Percentiles rank a stretch among this genome's conserved stretches.
Evolutionary conservation across 2,113 vertebrate species (phyloP).

Genomic region (Tichodroma muraria): DNA sequence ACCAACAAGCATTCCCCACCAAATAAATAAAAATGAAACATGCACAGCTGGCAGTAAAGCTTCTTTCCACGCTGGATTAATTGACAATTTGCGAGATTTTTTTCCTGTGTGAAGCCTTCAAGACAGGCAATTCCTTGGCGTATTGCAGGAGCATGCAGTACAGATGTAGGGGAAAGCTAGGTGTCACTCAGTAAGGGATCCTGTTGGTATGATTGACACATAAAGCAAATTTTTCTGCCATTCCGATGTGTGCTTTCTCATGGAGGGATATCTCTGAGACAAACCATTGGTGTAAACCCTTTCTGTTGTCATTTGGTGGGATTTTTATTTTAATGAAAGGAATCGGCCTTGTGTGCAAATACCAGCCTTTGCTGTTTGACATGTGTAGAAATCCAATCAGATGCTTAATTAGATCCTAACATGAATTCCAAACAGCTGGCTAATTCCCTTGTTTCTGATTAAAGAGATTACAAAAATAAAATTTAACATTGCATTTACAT

Average conservation of each 20-base stretch:
- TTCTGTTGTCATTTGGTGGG: slow-evolving; percentile 46
- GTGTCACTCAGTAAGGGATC: slow-evolving; percentile 55
- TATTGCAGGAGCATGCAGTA: slow-evolving; percentile 28
- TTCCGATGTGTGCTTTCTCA: slow-evolving; percentile 63
- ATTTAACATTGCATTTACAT: slow-evolving; percentile 87
- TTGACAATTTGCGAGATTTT: slow-evolving; percentile 45
- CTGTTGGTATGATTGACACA: slow-evolving; percentile 72
- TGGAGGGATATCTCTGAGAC: slow-evolving; percentile 53
- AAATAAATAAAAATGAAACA: background rate
- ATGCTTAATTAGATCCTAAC: slow-evolving; percentile 96
- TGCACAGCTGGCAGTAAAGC: background rate
- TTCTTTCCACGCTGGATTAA: slow-evolving; percentile 24
- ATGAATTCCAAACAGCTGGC: slow-evolving; percentile 90
- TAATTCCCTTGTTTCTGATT: slow-evolving; percentile 96
- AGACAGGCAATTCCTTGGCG: slow-evolving; percentile 49
- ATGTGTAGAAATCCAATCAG: slow-evolving; percentile 91
- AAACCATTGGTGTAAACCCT: slow-evolving; percentile 53
- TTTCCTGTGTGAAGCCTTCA: background rate
- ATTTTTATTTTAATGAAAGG: slow-evolving; percentile 69
- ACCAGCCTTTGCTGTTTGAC: slow-evolving; percentile 73
- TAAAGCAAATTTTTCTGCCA: slow-evolving; percentile 59
- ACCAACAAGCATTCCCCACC: background rate
- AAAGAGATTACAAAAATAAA: slow-evolving; percentile 95
- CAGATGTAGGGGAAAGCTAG: slow-evolving; percentile 52
- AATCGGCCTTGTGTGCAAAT: slow-evolving; percentile 73